These are phyloP conservation scores for Myxocyprinus asiaticus DNA, from an alignment of 2,113 vertebrate genomes.

Conservation along the genomic window DNA sequence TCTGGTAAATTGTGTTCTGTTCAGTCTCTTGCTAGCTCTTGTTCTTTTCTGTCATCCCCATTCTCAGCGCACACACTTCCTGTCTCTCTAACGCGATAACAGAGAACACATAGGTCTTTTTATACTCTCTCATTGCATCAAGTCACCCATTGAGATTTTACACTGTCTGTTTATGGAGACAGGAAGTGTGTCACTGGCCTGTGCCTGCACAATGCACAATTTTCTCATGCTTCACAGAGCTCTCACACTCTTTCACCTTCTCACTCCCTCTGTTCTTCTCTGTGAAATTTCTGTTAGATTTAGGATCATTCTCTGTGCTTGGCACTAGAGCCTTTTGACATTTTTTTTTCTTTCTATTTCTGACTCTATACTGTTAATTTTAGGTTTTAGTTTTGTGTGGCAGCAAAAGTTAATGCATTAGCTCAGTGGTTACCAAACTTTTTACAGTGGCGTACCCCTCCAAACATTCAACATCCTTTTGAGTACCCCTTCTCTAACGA, in stretches of 20 bases:
- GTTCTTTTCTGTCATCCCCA: slow-evolving; percentile 24
- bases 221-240: slow-evolving; percentile 27
- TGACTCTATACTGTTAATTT: too few species aligned
- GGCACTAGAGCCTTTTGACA: too few species aligned
- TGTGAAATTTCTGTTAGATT: neutral
- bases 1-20: slow-evolving; percentile 63
- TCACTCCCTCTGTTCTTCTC: neutral
- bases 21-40: slow-evolving; percentile 50
- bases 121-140: slow-evolving; percentile 44
- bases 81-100: slow-evolving; percentile 1
- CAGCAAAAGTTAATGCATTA: too few species aligned
- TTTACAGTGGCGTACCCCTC: too few species aligned
- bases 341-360: too few species aligned
- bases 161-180: slow-evolving; percentile 45
- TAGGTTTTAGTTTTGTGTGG: too few species aligned
- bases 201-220: slow-evolving; percentile 8
- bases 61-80: neutral
- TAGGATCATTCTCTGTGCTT: neutral
- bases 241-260: slow-evolving; percentile 1
- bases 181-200: slow-evolving; percentile 54
- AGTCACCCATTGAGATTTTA: slow-evolving; percentile 39
- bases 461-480: too few species aligned
- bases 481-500: too few species aligned
- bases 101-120: slow-evolving; percentile 46
- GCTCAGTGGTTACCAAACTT: too few species aligned